phyloP scores from a whole-genome alignment of 2,113 vertebrate genomes.

The Percopsis transmontana region DNA sequence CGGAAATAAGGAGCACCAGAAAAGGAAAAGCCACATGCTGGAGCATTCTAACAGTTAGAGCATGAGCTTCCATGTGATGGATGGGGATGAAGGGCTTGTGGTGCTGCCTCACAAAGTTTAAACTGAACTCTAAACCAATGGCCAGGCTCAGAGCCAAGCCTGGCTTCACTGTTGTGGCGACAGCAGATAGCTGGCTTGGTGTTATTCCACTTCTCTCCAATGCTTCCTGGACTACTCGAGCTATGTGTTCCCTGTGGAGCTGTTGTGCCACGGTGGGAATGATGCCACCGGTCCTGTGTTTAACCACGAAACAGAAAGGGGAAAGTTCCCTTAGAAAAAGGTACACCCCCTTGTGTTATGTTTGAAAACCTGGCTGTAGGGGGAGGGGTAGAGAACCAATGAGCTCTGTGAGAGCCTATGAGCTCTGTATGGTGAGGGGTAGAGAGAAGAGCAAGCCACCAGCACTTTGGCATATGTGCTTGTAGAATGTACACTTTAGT shows the following conservation, averaged over 20 bases:
- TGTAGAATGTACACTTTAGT: not conserved
- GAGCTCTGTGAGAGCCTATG: not conserved
- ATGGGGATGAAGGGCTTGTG: slow-evolving; percentile 91
- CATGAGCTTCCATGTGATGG: slow-evolving; percentile 98
- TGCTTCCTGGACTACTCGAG: slow-evolving; percentile 84
- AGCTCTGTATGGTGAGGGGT: not conserved
- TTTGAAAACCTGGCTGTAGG: not conserved
- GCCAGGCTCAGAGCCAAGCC: slow-evolving; percentile 87
- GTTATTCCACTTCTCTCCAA: slow-evolving; percentile 75
- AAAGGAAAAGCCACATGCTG: slow-evolving; percentile 87
- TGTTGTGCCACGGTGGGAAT: slow-evolving; percentile 88
- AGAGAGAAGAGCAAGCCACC: not conserved
- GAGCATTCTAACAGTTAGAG: slow-evolving; percentile 87
- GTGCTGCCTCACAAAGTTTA: slow-evolving; percentile 76
- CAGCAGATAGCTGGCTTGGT: slow-evolving; percentile 79
- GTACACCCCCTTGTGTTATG: not conserved
- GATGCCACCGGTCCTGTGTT: slow-evolving; percentile 88
- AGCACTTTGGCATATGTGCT: not conserved
- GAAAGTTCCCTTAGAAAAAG: not conserved
- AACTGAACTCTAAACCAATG: slow-evolving; percentile 86
- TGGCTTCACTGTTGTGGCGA: slow-evolving; percentile 91
- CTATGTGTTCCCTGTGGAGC: slow-evolving; percentile 89
- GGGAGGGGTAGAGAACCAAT: not conserved
- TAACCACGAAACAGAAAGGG: slow-evolving; percentile 27
- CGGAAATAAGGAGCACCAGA: slow-evolving; percentile 91